A percentile compares a stretch with the other conserved stretches of the same genome.
phyloP scores from a whole-genome alignment of 1,140 invertebrate genomes.

The Drosophila oshimai region DNA sequence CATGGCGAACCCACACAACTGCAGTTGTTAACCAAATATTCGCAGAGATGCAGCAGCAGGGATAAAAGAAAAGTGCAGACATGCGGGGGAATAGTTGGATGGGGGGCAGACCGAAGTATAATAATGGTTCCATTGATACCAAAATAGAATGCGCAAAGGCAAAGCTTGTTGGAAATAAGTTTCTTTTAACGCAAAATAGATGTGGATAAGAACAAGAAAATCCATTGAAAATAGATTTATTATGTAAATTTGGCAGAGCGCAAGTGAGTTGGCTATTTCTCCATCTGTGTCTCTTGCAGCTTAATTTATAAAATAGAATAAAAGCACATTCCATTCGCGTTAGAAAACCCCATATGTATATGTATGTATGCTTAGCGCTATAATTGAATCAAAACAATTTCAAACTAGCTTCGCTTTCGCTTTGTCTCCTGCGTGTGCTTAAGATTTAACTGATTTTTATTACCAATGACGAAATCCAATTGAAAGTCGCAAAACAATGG shows the following conservation, averaged over 20 bases:
- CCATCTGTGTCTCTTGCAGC: constrained; percentile 30
- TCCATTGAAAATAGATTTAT: constrained; percentile 81
- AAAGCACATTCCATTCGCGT: not conserved
- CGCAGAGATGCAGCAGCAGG: constrained; percentile 8
- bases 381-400: constrained; percentile 78
- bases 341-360: too few species aligned
- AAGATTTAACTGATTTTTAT: constrained; percentile 71
- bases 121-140: constrained; percentile 60
- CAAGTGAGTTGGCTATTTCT: constrained; percentile 52
- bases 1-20: not conserved
- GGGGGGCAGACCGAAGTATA: constrained; percentile 16
- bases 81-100: not conserved
- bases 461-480: constrained; percentile 71
- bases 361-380: constrained; percentile 1
- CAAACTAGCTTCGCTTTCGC: constrained; percentile 45
- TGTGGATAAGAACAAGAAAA: constrained; percentile 33
- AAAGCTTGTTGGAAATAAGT: constrained; percentile 40
- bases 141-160: constrained; percentile 22
- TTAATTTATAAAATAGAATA: constrained; percentile 61
- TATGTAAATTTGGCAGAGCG: constrained; percentile 74
- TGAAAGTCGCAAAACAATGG: constrained; percentile 46
- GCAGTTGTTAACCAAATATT: constrained; percentile 62
- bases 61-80: constrained; percentile 30
- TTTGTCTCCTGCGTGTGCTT: constrained; percentile 41
- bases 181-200: constrained; percentile 6